A percentile compares a stretch with the other conserved stretches of the same genome.
Evolutionary conservation across 2,797 vertebrate genomes (phyloP).

Genomic region (Eremophila alpestris): DNA sequence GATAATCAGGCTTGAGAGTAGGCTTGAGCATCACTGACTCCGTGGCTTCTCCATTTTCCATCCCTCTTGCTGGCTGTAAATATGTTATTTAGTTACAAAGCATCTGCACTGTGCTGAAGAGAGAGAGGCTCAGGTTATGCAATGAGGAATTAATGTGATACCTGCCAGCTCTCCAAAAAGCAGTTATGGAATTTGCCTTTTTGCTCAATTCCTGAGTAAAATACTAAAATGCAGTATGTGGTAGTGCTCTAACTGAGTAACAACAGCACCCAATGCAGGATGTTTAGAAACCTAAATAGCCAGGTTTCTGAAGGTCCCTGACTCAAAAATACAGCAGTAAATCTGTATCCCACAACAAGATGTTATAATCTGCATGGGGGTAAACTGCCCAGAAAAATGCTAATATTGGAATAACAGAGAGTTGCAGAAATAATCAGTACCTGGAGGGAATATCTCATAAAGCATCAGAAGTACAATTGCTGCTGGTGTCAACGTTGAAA

Average conservation of each 20-base stretch:
- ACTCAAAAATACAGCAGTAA: not conserved
- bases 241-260: not conserved
- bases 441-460: not conserved
- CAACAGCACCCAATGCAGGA: not conserved
- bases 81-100: not conserved
- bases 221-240: not conserved
- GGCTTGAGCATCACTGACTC: not conserved
- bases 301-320: not conserved
- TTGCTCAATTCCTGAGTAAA: not conserved
- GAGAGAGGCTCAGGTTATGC: not conserved
- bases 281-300: not conserved
- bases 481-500: not conserved
- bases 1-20: not conserved
- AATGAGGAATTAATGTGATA: not conserved
- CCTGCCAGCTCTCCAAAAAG: not conserved
- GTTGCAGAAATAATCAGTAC: not conserved
- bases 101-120: not conserved
- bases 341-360: not conserved
- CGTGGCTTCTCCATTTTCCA: not conserved
- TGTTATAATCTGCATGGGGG: not conserved
- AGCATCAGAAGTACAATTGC: not conserved
- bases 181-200: not conserved
- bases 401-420: not conserved
- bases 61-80: not conserved
- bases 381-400: not conserved